A percentile compares a stretch with the other conserved stretches of the same genome.
phyloP scores from a whole-genome alignment of 2,797 vertebrate species.

The Potorous gilbertii region DNA sequence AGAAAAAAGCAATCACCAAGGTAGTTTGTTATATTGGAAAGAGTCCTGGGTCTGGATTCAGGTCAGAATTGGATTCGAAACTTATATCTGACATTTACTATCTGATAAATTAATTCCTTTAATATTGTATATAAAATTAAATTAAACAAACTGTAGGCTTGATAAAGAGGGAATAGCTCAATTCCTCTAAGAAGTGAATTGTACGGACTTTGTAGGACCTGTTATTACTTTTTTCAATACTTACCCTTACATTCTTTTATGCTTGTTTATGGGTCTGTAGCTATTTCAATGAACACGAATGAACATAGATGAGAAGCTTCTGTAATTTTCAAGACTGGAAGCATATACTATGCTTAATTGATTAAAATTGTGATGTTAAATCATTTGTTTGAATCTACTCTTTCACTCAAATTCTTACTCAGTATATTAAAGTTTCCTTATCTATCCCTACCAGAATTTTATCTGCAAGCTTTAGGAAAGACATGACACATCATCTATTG shows the following conservation, averaged over 20 bases:
- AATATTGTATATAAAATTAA: constrained; percentile 25
- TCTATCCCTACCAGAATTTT: not conserved
- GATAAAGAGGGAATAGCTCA: not conserved
- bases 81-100: not conserved
- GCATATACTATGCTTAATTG: not conserved
- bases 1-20: too few relatives aligned
- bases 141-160: constrained; percentile 10
- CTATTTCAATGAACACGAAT: not conserved
- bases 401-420: not conserved
- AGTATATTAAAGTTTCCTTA: constrained; percentile 28
- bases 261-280: constrained; percentile 27
- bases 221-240: not conserved
- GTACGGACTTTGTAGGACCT: not conserved
- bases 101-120: not conserved
- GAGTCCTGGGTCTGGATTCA: not conserved
- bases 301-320: constrained; percentile 4
- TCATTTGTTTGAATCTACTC: constrained; percentile 7
- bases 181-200: not conserved
- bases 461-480: not conserved
- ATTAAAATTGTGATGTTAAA: not conserved
- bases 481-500: constrained; percentile 17
- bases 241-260: constrained; percentile 20
- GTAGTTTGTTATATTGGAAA: not conserved
- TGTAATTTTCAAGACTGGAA: constrained; percentile 9
- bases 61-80: not conserved